Conservation (phyloP, 2,113 vertebrate genomes). For the Lepus americanus region DNA sequence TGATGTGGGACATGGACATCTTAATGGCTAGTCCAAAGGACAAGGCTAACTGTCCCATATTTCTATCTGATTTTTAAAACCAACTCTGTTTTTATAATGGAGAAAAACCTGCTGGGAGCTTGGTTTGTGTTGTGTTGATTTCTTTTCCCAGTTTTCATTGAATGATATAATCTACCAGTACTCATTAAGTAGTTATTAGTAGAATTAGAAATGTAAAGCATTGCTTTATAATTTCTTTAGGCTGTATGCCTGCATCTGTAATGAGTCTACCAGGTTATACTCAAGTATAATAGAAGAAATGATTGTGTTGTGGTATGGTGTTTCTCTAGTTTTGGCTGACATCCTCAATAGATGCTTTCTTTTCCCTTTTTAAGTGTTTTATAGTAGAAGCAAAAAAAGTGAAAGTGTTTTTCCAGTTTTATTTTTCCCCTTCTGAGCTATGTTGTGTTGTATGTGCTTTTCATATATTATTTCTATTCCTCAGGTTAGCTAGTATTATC, state of each 20-base stretch:
- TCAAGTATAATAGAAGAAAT: neutral
- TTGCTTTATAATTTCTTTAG: neutral
- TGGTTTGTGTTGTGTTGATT: neutral
- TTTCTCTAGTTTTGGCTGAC: conserved; percentile 43
- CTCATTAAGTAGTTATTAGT: neutral
- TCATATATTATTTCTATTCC: conserved; percentile 8
- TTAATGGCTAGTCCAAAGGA: no score
- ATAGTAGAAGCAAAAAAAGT: neutral
- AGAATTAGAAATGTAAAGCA: neutral
- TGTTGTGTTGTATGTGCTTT: neutral
- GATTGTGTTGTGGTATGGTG: neutral
- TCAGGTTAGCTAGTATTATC: neutral
- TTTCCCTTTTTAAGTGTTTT: neutral
- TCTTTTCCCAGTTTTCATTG: conserved; percentile 4
- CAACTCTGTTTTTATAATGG: neutral
- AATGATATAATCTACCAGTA: neutral
- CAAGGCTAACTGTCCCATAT: neutral
- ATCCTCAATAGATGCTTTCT: neutral
- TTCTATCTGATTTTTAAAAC: conserved; percentile 21
- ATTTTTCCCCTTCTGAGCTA: neutral
- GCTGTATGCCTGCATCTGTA: conserved; percentile 22
- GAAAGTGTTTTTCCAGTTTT: neutral
- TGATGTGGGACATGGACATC: no score
- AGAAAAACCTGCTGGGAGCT: neutral
- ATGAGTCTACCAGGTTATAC: neutral